phyloP scores from a whole-genome alignment of 2,797 vertebrate species.

The Perodicticus potto region DNA sequence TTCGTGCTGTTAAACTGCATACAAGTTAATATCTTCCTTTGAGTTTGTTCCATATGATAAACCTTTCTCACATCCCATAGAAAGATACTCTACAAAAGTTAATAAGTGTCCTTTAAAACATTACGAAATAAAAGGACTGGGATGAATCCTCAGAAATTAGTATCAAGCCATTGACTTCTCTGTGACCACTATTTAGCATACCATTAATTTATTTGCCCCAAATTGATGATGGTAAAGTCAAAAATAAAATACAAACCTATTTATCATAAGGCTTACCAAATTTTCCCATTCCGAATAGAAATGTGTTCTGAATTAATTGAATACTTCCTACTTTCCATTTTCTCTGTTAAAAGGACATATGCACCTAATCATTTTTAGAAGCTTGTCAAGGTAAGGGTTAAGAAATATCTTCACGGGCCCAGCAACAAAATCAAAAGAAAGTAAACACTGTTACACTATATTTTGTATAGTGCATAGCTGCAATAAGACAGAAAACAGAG shows the following conservation, averaged over 20 bases:
- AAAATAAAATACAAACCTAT: conserved; percentile 19
- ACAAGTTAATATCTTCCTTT: conserved; percentile 65
- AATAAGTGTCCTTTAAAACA: conserved; percentile 67
- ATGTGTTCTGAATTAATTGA: neutral
- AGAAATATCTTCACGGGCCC: neutral
- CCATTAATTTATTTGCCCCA: neutral
- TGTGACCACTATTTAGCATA: conserved; percentile 14
- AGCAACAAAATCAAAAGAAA: conserved; percentile 37
- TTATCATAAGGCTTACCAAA: neutral
- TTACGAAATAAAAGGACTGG: conserved; percentile 62
- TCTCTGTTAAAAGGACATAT: neutral
- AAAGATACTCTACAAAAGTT: conserved; percentile 60
- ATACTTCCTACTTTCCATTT: neutral
- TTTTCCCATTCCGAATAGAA: neutral
- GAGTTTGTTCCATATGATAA: conserved; percentile 64
- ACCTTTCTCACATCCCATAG: conserved; percentile 26
- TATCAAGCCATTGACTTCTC: conserved; percentile 33
- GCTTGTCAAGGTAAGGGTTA: neutral
- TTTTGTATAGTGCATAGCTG: neutral
- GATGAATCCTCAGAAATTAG: conserved; percentile 37
- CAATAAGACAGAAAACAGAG: neutral
- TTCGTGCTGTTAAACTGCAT: neutral
- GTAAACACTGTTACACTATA: neutral
- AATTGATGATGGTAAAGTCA: conserved; percentile 1
- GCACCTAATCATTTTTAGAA: neutral